Base-by-base conservation (phyloP, 2,797 vertebrate genomes). In the Heteromormyrus szaboi region DNA sequence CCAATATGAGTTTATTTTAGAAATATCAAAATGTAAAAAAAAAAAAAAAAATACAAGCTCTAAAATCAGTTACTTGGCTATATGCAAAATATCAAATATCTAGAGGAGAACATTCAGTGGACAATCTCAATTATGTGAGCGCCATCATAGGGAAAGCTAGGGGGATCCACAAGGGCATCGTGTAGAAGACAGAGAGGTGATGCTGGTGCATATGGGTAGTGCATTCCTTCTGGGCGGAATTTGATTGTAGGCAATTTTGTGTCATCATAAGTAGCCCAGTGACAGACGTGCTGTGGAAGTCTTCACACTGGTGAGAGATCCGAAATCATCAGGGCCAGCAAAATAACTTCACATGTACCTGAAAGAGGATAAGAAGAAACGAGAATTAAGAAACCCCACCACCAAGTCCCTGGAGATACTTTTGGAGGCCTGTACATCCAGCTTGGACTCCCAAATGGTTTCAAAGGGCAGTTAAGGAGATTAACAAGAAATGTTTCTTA, bases 1-100 rank as follows among this genome's bases (percentile, higher is more conserved):
- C 97, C 97, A 88, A 95, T 98, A 96, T 99, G 99, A 97, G 90
- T 92, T 56, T 53, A 86, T 86, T 29, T 29, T 14, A 50, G n/a
- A 85, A 51, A 29, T 48, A 48, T 48, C 44, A 48, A 51, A 85
- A 51, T 25, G 81, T 84, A 14, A 29, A 14, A 54, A 19, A 86
- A 56, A 25, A 25, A 25, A 25, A 2, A 37, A n/a, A 1, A 37
- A 29, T 2, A 25, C 22, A 85, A 53, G 22, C 11, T 56, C 51
- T 37, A 86, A 56, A 86, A 86, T 33, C 84, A 25, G 50, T 17
- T 85, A 85, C 25, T 54, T 50, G 2, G 50, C 17, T 33, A 19
- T 86, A 33, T 51, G 4, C 44, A 25, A 84, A 85, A 85, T 29
- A 14, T 85, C n/a, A 29, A 12, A 85, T 33, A 86, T 25, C 41